phyloP scores from a whole-genome alignment of 2,113 vertebrate species.

The Peromyscus maniculatus region DNA sequence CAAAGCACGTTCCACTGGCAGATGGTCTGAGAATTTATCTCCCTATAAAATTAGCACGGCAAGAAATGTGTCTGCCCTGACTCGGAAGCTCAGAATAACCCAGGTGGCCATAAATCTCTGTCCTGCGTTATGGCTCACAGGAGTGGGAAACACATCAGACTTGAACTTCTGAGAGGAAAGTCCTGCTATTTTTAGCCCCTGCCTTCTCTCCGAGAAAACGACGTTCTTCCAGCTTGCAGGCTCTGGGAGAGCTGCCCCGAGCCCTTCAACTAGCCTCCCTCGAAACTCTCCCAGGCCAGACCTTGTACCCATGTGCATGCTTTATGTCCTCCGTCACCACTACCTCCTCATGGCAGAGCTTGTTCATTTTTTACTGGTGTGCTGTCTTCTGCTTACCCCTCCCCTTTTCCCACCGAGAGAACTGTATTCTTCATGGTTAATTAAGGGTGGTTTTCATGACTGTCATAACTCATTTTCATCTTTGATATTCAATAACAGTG shows the following conservation, averaged over 20 bases:
- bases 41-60: background rate
- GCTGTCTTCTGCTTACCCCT: too few species aligned
- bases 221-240: background rate
- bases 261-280: background rate
- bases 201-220: background rate
- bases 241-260: background rate
- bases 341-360: accelerated
- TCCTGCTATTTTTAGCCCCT: background rate
- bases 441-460: background rate
- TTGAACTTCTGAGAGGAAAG: background rate
- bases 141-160: background rate
- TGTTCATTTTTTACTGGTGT: background rate
- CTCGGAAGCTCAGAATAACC: background rate
- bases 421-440: background rate
- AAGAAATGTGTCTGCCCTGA: background rate
- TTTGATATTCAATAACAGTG: background rate
- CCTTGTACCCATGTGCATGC: accelerated
- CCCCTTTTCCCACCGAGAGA: background rate
- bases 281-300: background rate
- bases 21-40: background rate
- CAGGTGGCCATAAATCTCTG: background rate
- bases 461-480: background rate
- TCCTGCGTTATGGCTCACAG: background rate
- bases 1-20: background rate
- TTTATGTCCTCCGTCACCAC: background rate